phyloP scores from a whole-genome alignment of 2,113 vertebrate species.

The Theristicus caerulescens region DNA sequence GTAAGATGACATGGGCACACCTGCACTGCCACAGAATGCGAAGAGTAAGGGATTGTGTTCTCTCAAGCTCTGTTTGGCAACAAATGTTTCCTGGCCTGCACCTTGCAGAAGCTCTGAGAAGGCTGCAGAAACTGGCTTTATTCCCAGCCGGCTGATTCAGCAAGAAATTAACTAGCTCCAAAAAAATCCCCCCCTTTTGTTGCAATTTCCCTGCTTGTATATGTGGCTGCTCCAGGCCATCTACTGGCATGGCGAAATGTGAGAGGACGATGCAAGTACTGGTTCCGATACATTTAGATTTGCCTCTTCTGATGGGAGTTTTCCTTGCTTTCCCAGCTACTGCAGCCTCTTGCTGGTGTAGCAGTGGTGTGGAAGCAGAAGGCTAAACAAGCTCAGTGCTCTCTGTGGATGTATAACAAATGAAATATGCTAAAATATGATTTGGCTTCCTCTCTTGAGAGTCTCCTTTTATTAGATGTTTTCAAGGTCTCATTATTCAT shows the following conservation, averaged over 20 bases:
- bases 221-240: neutral
- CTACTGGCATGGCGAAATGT: neutral
- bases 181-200: neutral
- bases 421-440: neutral
- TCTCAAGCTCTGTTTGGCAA: neutral
- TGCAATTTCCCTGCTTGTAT: neutral
- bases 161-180: neutral
- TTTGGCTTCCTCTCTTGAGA: neutral
- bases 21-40: neutral
- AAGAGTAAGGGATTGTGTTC: neutral
- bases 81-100: constrained; percentile 6
- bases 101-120: constrained; percentile 26
- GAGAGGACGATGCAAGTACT: neutral
- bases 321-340: neutral
- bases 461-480: neutral
- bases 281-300: neutral
- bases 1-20: neutral
- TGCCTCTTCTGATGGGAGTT: neutral
- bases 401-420: neutral
- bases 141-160: constrained; percentile 27
- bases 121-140: neutral
- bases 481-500: neutral
- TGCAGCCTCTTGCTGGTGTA: neutral
- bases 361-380: neutral
- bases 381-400: neutral